phyloP scores from a whole-genome alignment of 1,140 invertebrate species.

The Myzus persicae region DNA sequence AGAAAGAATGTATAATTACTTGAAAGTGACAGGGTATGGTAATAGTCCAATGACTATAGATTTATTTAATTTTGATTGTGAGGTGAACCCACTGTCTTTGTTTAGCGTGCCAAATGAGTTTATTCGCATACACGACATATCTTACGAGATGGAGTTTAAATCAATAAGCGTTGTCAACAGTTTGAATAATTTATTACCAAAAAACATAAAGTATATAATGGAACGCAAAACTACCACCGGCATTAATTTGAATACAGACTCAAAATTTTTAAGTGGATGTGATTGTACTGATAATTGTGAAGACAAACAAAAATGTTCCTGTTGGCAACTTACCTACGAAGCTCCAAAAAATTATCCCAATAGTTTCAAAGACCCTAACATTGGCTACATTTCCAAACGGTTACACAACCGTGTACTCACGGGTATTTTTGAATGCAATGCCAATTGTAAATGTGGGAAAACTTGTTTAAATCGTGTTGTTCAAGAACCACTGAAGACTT shows the following conservation, averaged over 20 bases:
- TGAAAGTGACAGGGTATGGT: conserved; percentile 69
- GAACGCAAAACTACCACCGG: conserved; percentile 82
- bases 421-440: conserved; percentile 96
- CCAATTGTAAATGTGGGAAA: conserved; percentile 78
- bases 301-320: conserved; percentile 86
- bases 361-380: conserved; percentile 65
- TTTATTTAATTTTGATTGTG: conserved; percentile 85
- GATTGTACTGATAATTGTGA: conserved; percentile 92
- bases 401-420: conserved; percentile 84
- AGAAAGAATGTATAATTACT: conserved; percentile 80
- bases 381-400: conserved; percentile 85
- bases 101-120: conserved; percentile 66
- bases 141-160: conserved; percentile 85
- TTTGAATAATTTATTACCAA: conserved; percentile 81
- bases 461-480: conserved; percentile 88
- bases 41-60: conserved; percentile 75
- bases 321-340: conserved; percentile 88
- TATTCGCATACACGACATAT: conserved; percentile 69
- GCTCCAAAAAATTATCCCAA: conserved; percentile 68
- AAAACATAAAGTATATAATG: conserved; percentile 87
- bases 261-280: conserved; percentile 87
- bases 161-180: conserved; percentile 90
- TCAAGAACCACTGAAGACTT: conserved; percentile 83
- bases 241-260: conserved; percentile 85
- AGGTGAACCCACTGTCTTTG: conserved; percentile 81